phyloP scores from a whole-genome alignment of 2,888 invertebrate genomes.

The Laspeyria flexula region DNA sequence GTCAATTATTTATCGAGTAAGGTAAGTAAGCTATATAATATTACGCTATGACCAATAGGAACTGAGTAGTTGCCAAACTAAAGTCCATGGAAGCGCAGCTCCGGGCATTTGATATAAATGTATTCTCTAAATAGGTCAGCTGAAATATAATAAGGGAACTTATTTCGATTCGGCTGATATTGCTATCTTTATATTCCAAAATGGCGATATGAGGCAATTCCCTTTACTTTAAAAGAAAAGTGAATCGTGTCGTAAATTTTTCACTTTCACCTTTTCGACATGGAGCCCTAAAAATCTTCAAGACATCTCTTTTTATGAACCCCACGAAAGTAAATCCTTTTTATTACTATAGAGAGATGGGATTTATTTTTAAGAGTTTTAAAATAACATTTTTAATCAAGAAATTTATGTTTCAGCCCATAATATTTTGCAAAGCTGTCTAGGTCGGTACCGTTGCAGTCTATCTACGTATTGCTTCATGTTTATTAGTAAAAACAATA shows the following conservation, averaged over 20 bases:
- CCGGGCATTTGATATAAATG: no score
- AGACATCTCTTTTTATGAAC: conserved; percentile 23
- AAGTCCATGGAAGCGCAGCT: no score
- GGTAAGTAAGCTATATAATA: no score
- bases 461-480: no score
- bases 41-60: no score
- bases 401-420: neutral
- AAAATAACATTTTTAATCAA: neutral
- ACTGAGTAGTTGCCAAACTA: no score
- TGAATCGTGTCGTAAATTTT: conserved; percentile 15
- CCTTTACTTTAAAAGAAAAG: conserved; percentile 7
- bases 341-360: conserved; percentile 19
- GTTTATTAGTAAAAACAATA: no score
- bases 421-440: neutral
- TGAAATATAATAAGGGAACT: no score
- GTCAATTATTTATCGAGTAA: no score
- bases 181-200: neutral
- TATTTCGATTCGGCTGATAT: neutral
- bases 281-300: conserved; percentile 18
- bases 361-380: conserved; percentile 10
- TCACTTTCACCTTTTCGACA: conserved; percentile 20
- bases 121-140: neutral
- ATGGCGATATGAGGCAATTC: neutral
- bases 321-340: conserved; percentile 12
- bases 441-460: neutral